Base-by-base conservation (phyloP, 2,113 vertebrate genomes). In the Scalopus aquaticus region DNA sequence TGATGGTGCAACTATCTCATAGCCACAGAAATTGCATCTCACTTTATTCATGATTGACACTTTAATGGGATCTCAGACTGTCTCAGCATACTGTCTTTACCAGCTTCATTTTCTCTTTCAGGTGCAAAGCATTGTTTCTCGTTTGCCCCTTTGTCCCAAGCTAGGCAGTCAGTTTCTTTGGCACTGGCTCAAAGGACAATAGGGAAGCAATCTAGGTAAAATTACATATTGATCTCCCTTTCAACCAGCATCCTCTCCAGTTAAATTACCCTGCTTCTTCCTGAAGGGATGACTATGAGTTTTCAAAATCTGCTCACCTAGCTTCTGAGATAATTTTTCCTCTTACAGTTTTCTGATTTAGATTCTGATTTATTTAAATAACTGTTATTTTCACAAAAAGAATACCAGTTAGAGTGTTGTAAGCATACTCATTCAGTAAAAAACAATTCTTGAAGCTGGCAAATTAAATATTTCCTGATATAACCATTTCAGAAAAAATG, bases 151-250 rank as follows among this genome's bases (percentile, higher is more conserved):
- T 32, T 93, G 81, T 97, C 73, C 81, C 64, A 96, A 89, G 39
- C 35, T 72, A 96, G 90, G 62, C 89, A 82, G 74, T 96, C 44
- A 76, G 44, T 85, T 92, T 90, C 93, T 93, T 96, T 97, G 95
- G 95, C 97, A 74, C 32, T 73, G 28, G 74, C 64, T 95, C 93
- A 95, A 79, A 95, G 95, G 93, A 97, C 90, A 91, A 95, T 78
- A 95, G 95, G 82, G 84, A 96, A 86, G 73, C 39, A 42, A 94
- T 97, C 93, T 96, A 97, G 90, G 85, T 97, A 96, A 96, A 97
- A 97, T 97, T 97, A 97, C 92, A 92, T 96, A 97, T 97, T 95
- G 97, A 97, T 97, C 85, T 97, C 46, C 44, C 93, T 51, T 96
- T 95, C 93, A 95, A 58, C 92, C 51, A 76, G 54, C 84, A 90